Conservation (phyloP, 2,113 vertebrate species). For the Rhinolophus sinicus region DNA sequence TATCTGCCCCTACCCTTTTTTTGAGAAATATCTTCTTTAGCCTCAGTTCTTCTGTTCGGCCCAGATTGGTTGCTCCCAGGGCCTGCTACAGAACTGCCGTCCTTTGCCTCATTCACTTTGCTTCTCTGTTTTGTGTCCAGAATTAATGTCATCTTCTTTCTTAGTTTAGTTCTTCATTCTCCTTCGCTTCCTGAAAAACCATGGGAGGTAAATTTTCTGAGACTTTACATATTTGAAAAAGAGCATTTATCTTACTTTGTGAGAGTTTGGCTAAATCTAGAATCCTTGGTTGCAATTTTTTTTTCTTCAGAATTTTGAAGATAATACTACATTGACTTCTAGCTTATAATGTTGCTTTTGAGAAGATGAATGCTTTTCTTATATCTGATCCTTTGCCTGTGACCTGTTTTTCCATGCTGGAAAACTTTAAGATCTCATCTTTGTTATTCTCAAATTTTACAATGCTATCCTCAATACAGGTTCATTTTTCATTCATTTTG, state of each 20-base stretch:
- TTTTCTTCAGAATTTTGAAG: constrained; percentile 20
- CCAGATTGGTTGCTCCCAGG: not conserved
- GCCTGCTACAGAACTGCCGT: not conserved
- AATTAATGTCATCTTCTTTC: not conserved
- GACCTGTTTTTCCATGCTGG: not conserved
- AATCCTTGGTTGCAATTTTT: not conserved
- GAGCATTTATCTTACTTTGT: not conserved
- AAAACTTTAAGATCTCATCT: not conserved
- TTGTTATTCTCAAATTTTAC: not conserved
- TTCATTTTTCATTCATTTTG: not conserved
- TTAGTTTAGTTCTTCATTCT: not conserved
- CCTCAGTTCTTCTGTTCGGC: accelerated
- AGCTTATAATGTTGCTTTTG: not conserved
- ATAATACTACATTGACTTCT: not conserved
- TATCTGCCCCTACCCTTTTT: not conserved
- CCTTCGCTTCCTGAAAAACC: not conserved
- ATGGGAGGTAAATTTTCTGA: not conserved
- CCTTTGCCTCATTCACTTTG: not conserved
- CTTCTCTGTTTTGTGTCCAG: not conserved
- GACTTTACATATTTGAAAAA: not conserved
- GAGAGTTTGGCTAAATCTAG: not conserved
- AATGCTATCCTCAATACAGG: not conserved
- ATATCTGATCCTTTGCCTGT: not conserved
- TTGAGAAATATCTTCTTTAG: not conserved
- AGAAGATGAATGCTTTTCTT: not conserved